Evolutionary conservation across 1,140 invertebrate species (phyloP), one percentile per base, ranked within the genome.

Genomic region (Ips typographus): DNA sequence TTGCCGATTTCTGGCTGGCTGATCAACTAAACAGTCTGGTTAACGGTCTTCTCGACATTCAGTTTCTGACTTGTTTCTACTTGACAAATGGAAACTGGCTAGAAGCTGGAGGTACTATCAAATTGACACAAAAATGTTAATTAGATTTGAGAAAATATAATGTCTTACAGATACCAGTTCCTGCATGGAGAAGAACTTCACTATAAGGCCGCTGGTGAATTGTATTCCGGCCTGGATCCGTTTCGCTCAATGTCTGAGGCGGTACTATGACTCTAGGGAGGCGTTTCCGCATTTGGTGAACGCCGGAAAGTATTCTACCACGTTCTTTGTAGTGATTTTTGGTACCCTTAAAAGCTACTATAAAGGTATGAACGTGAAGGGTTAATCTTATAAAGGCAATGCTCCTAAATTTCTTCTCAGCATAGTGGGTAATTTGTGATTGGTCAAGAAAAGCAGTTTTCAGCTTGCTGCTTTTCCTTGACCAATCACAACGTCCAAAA

Each of bases 281-380:
- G 91, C 91, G 1, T 98, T 98, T 82, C 97, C 96, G 0, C 97
- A 99, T 84, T 83, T 96, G 44, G 94, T 93, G 0, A 99, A 99
- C 83, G 98, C 98, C 36, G 96, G 95, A 67, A 99, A 99, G 85
- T 99, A 99, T 82, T 93, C 95, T 0, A 98, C 96, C 0, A 96
- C 96, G 0, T 99, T 98, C 83, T 89, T 98, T 66, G 96, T 98
- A 2, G 93, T 98, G 2, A 84, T 94, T 39, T 94, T 96, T 78
- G 86, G 90, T 2, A 91, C 93, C 0, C 80, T 99, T 2, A 72
- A 77, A 42, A 55, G 67, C 37, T 58, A 77, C 61, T 77, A 79
- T 71, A 76, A 74, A 69, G 71, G 78, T 80, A 38, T 22, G 22
- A 22, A 22, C 22, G 22, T 22, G 22, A 22, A 22, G 22, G 22